These are phyloP conservation scores for Dynastes grantii DNA, from an alignment of 2,888 invertebrate species.

Conservation along the genomic window DNA sequence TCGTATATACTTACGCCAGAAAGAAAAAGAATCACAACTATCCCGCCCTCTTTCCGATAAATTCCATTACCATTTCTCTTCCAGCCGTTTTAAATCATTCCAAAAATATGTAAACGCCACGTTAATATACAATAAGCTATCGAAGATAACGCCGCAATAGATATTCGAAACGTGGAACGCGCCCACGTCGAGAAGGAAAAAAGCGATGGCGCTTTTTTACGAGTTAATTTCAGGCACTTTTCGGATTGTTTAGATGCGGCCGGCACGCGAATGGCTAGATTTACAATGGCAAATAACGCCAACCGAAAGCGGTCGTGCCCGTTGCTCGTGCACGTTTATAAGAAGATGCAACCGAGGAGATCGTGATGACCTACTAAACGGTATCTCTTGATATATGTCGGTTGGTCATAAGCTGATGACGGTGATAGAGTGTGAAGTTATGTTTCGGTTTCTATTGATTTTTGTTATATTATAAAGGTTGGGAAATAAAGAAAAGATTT, in stretches of 20 bases:
- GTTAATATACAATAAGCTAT: slow-evolving; percentile 38
- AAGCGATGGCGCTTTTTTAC: slow-evolving; percentile 65
- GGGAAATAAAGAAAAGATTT: too few species aligned
- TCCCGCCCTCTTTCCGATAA: not conserved
- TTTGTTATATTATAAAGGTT: too few species aligned
- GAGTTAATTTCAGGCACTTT: slow-evolving; percentile 66
- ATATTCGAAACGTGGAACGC: slow-evolving; percentile 36
- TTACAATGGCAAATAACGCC: slow-evolving; percentile 63
- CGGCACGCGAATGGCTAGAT: slow-evolving; percentile 64
- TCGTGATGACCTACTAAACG: slow-evolving; percentile 32
- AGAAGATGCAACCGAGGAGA: slow-evolving; percentile 3
- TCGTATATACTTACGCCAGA: too few species aligned
- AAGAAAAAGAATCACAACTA: not conserved
- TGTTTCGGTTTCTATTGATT: too few species aligned
- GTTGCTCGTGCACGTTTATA: slow-evolving; percentile 19
- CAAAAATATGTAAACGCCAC: slow-evolving; percentile 31
- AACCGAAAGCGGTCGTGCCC: slow-evolving; percentile 57
- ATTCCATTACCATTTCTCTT: slow-evolving; percentile 10
- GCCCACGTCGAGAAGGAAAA: slow-evolving; percentile 53
- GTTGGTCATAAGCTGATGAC: too few species aligned
- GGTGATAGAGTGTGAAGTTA: too few species aligned
- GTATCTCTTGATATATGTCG: slow-evolving; percentile 24
- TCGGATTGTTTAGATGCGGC: slow-evolving; percentile 63
- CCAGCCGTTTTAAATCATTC: slow-evolving; percentile 30
- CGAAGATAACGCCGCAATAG: slow-evolving; percentile 40